These are phyloP conservation scores for Octonoba sinensis DNA, from an alignment of 2,888 invertebrate genomes.

Conservation along the genomic window DNA sequence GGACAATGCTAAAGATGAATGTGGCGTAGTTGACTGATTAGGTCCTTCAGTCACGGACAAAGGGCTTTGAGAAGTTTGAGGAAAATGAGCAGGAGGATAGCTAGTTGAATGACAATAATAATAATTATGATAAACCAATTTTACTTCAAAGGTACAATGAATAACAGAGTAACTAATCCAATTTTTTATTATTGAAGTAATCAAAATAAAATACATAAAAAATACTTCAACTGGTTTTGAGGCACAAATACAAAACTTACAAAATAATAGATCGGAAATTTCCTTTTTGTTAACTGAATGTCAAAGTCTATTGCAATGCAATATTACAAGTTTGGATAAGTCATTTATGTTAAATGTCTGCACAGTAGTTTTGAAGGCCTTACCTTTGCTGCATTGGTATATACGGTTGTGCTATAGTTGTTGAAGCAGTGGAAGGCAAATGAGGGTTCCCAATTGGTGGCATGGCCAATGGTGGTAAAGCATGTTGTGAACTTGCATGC, in stretches of 20 bases:
- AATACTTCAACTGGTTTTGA: background rate
- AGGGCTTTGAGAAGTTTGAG: slow-evolving; percentile 11
- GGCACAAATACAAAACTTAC: no score
- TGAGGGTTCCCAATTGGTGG: background rate
- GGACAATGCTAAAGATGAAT: slow-evolving; percentile 24
- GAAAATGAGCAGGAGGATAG: background rate
- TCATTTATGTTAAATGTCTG: no score
- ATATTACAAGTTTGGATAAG: no score
- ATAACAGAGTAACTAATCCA: no score
- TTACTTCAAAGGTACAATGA: no score
- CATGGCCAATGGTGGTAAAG: background rate
- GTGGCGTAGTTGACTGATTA: background rate
- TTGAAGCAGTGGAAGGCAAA: background rate
- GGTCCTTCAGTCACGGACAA: background rate
- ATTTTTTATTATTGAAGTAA: background rate
- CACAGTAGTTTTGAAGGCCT: background rate
- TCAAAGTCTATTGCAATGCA: no score
- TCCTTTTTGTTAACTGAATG: no score
- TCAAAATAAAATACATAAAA: background rate
- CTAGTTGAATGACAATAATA: background rate
- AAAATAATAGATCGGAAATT: no score
- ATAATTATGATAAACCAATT: background rate
- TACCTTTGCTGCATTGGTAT: slow-evolving; percentile 18
- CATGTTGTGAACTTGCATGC: background rate
- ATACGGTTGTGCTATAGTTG: slow-evolving; percentile 14